Base-by-base conservation (phyloP, 2,888 invertebrate species). In the Andrena chrysosceles region DNA sequence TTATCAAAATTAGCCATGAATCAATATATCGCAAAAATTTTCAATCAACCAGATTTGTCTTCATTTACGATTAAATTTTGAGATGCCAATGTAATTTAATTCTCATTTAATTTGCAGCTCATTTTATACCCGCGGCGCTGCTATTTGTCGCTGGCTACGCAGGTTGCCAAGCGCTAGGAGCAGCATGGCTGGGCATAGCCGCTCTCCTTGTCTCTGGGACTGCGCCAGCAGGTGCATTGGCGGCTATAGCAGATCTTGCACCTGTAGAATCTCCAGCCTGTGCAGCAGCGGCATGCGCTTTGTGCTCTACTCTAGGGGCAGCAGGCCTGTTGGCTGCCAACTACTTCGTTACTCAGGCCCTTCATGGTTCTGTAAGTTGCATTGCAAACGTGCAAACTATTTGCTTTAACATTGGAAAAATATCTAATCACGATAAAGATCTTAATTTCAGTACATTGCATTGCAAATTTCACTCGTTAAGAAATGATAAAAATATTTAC, bases 211-310 rank as follows among this genome's bases (percentile, higher is more conserved):
- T 96, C 72, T 95, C 95, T 52, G 96, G 95, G 3, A 95, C 95
- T 16, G 95, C 95, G 5, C 95, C 95, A 1, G 95, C 95, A 4
- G 96, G 96, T 2, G 95, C 95, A 8, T 94, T 95, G 66, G 95
- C 95, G 1, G 95, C 95, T 84, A 95, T 95, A 66, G 95, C 96
- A 4, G 96, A 96, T 88, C 95, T 96, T 33, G 95, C 96, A 6
- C 96, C 96, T 33, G 93, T 92, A 48, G 94, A 94, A 90, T 94
- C 93, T 3, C 93, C 94, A 23, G 93, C 93, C 2, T 93, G 94
- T 75, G 94, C 93, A 6, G 93, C 94, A 0, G 93, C 94, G 0
- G 93, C 93, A 13, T 94, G 94, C 80, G 94, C 94, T 10, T 90
- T 94, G 16, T 95, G 95, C 89, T 95, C 95, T 87, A 95, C 95